Percentiles rank a stretch among this genome's conserved stretches.
phyloP scores from a whole-genome alignment of 2,113 vertebrate species.

The Phalacrocorax carbo region DNA sequence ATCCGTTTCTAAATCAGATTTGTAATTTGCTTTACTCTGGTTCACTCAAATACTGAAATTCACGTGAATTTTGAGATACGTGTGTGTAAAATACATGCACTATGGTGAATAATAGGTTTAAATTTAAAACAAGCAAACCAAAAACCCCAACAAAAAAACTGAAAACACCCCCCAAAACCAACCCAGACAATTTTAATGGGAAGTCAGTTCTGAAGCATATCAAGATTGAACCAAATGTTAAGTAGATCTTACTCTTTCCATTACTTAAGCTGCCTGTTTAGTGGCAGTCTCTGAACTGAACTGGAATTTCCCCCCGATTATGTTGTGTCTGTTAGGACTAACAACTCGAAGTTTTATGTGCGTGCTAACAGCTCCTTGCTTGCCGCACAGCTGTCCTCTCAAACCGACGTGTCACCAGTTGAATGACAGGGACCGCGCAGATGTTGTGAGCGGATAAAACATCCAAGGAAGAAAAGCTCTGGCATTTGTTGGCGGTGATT shows the following conservation, averaged over 20 bases:
- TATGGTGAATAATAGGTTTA: not conserved
- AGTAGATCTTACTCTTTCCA: not conserved
- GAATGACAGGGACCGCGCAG: not conserved
- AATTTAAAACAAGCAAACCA: not conserved
- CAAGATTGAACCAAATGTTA: not conserved
- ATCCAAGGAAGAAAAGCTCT: not conserved
- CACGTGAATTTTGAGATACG: not conserved
- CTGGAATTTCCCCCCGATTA: not conserved
- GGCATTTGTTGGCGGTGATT: not conserved
- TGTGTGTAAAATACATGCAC: not conserved
- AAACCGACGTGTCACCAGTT: accelerated
- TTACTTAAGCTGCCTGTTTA: not conserved
- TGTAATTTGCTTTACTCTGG: not conserved
- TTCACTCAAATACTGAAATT: not conserved
- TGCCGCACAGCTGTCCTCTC: not conserved
- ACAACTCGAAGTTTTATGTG: not conserved
- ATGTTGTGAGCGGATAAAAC: not conserved
- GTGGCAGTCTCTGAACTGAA: not conserved
- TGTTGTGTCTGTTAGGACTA: accelerated
- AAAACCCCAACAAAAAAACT: not conserved
- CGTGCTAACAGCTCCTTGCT: not conserved
- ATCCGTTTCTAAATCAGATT: not conserved
- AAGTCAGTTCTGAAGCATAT: not conserved
- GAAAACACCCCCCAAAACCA: not conserved
- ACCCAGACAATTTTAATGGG: not conserved